Evolutionary conservation across 2,113 vertebrate genomes (phyloP).

Genomic region (Eonycteris spelaea): DNA sequence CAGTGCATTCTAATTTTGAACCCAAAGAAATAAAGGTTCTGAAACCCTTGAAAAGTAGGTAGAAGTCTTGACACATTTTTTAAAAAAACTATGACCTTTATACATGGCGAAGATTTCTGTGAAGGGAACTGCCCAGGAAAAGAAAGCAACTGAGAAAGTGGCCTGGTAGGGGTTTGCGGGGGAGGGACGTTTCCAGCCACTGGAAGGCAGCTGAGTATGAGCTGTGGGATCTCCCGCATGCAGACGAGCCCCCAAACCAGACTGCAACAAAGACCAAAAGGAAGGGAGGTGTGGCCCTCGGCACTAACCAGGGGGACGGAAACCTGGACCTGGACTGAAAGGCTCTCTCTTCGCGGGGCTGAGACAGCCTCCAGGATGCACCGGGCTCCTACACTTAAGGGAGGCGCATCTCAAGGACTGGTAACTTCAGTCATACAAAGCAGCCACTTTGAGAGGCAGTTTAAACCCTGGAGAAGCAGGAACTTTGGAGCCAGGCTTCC

Average conservation of each 20-base stretch:
- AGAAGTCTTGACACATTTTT: background rate
- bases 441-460: background rate
- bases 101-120: background rate
- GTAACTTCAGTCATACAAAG: background rate
- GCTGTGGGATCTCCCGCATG: background rate
- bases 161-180: rapidly evolving
- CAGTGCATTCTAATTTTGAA: background rate
- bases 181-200: background rate
- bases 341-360: background rate
- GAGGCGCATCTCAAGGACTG: background rate
- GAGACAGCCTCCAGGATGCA: background rate
- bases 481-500: background rate
- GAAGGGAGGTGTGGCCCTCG: background rate
- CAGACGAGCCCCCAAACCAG: background rate
- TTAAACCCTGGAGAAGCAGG: background rate
- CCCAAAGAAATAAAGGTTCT: background rate
- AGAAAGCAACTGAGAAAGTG: background rate
- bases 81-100: background rate
- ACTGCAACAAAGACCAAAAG: background rate
- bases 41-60: background rate
- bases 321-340: background rate
- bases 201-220: background rate
- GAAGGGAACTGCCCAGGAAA: background rate
- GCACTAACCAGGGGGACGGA: background rate
- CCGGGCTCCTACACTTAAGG: background rate